Evolutionary conservation across 2,888 invertebrate genomes (phyloP).

Genomic region (Torymus aiolomorphi): DNA sequence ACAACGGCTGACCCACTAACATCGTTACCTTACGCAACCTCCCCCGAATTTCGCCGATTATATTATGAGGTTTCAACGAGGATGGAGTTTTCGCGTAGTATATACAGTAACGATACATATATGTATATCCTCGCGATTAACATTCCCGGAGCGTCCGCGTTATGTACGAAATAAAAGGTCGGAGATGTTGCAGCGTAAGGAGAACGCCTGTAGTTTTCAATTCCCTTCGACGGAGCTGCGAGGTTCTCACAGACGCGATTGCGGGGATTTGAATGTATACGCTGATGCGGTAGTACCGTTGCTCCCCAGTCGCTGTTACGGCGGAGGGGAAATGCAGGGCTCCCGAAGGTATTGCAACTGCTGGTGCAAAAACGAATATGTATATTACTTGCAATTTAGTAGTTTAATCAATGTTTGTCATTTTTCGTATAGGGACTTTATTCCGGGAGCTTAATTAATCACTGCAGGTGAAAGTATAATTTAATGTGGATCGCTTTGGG

Average conservation of each 20-base stretch:
- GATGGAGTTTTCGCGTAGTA: not conserved
- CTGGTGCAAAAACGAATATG: not conserved
- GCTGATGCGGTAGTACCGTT: too few relatives aligned
- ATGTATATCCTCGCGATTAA: constrained; percentile 19
- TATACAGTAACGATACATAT: not conserved
- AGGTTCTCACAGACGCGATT: not conserved
- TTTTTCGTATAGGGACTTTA: too few relatives aligned
- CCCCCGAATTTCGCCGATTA: constrained; percentile 13
- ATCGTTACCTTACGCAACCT: not conserved
- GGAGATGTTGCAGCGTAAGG: not conserved
- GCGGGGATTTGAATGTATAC: not conserved
- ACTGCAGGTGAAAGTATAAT: too few relatives aligned
- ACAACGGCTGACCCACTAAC: constrained; percentile 28
- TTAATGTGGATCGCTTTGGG: too few relatives aligned
- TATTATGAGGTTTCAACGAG: not conserved
- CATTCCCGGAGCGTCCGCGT: constrained; percentile 11
- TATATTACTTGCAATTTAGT: too few relatives aligned
- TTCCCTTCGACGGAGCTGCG: not conserved
- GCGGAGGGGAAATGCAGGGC: too few relatives aligned
- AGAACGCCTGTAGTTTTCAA: not conserved
- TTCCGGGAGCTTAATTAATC: too few relatives aligned
- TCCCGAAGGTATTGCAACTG: too few relatives aligned
- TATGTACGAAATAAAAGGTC: not conserved
- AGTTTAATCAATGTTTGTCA: too few relatives aligned
- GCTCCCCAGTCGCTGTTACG: too few relatives aligned